A percentile compares a stretch with the other conserved stretches of the same genome.
Evolutionary conservation across 2,113 vertebrate species (phyloP).

Genomic region (Albula glossodonta): DNA sequence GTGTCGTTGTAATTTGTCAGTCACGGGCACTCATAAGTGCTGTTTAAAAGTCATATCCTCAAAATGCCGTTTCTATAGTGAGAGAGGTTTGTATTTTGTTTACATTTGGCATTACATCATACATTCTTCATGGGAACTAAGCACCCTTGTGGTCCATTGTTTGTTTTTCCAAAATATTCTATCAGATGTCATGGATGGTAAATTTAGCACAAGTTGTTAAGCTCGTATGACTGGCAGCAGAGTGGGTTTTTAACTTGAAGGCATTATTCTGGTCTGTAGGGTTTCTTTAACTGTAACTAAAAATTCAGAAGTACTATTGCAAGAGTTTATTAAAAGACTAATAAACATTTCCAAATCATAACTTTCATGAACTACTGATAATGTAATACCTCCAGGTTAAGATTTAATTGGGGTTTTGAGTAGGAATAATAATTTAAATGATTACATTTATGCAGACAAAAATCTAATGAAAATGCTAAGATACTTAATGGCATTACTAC

Average conservation of each 20-base stretch:
- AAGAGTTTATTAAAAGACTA: not conserved
- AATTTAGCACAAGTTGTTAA: constrained; percentile 33
- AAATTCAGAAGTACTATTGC: not conserved
- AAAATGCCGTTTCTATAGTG: constrained; percentile 53
- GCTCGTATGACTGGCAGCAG: constrained; percentile 4
- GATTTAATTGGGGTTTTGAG: not conserved
- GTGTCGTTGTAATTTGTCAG: not conserved
- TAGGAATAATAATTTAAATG: not conserved
- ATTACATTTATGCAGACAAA: not conserved
- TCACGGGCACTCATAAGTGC: constrained; percentile 24
- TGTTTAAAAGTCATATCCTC: constrained; percentile 32
- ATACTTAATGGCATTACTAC: not conserved
- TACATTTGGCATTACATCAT: constrained; percentile 31
- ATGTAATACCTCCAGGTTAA: not conserved
- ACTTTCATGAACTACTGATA: not conserved
- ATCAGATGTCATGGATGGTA: constrained; percentile 34
- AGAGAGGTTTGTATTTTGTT: constrained; percentile 44
- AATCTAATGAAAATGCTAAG: not conserved
- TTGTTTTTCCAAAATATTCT: constrained; percentile 25
- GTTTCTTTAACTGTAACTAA: not conserved
- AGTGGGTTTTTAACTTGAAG: not conserved
- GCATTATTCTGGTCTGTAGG: not conserved
- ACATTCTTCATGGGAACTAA: not conserved
- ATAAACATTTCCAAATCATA: not conserved
- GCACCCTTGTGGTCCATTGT: constrained; percentile 28